Evolutionary conservation across 1,140 invertebrate species (phyloP).

Genomic region (Microvelia longipes): DNA sequence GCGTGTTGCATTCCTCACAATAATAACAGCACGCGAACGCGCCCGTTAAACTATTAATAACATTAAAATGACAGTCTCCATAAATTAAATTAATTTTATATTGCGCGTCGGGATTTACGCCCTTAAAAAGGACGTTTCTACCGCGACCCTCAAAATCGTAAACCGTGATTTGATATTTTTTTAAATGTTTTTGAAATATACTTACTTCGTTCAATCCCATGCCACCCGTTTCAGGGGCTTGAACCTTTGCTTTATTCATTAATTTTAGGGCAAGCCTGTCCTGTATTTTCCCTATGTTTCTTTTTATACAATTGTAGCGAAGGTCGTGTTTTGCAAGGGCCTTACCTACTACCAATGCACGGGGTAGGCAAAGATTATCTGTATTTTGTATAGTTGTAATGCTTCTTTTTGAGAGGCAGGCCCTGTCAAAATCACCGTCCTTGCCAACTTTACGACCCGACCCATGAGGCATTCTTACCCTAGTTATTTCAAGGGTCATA

Average conservation of each 20-base stretch:
- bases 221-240: background rate
- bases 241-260: background rate
- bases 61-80: background rate
- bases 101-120: background rate
- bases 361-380: background rate
- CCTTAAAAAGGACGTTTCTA: background rate
- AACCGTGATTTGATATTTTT: background rate
- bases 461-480: background rate
- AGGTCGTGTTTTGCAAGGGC: background rate
- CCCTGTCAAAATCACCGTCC: background rate
- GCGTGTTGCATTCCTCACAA: no score
- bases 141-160: background rate
- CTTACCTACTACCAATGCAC: background rate
- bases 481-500: background rate
- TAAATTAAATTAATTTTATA: background rate
- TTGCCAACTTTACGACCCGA: background rate
- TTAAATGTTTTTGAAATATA: background rate
- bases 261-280: background rate
- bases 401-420: background rate
- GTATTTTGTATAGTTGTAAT: background rate
- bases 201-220: background rate
- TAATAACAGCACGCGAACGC: background rate
- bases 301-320: background rate
- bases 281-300: background rate
- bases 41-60: background rate